Evolutionary conservation across 2,113 vertebrate genomes (phyloP).

Genomic region (Triplophysa siluroides): DNA sequence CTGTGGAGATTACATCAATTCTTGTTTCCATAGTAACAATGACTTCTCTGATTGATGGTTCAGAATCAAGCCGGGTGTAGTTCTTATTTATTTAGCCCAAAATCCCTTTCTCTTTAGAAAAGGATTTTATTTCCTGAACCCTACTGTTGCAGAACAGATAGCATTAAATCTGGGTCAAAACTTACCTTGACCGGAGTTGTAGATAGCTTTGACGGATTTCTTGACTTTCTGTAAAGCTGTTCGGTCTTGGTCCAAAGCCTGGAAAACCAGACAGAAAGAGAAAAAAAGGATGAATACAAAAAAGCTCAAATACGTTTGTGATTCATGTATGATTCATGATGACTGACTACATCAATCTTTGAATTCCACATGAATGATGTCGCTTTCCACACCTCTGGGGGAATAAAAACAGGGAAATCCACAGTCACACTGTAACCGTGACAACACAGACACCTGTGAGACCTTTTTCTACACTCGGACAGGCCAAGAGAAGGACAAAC

Average conservation of each 20-base stretch:
- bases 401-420: slow-evolving; percentile 28
- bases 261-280: slow-evolving; percentile 42
- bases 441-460: slow-evolving; percentile 44
- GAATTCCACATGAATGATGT: slow-evolving; percentile 13
- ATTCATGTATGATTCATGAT: background rate
- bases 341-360: background rate
- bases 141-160: background rate
- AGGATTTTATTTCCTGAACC: background rate
- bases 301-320: background rate
- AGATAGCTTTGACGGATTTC: slow-evolving; percentile 92
- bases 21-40: slow-evolving; percentile 7
- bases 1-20: background rate
- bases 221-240: slow-evolving; percentile 90
- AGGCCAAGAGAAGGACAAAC: slow-evolving; percentile 19
- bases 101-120: background rate
- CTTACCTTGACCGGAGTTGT: slow-evolving; percentile 89
- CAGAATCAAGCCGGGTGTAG: background rate
- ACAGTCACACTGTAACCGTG: slow-evolving; percentile 46
- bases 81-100: background rate
- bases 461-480: slow-evolving; percentile 26
- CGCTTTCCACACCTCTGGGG: background rate
- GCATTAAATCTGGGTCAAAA: background rate
- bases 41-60: background rate
- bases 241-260: slow-evolving; percentile 91
- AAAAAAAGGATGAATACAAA: background rate